Evolutionary conservation across 2,888 invertebrate genomes (phyloP).

Genomic region (Andrena praecox): DNA sequence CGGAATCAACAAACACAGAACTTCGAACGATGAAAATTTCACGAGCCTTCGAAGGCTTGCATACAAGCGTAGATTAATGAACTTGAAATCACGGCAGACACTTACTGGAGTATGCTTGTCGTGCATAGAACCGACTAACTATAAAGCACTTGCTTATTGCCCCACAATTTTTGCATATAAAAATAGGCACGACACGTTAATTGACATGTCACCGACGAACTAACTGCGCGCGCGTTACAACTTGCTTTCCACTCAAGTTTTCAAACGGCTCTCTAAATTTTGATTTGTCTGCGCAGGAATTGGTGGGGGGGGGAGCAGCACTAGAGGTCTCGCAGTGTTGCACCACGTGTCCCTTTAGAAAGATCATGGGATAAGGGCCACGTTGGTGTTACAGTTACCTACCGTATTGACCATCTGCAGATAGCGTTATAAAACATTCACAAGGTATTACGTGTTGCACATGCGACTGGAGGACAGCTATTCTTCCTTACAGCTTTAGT

Average conservation of each 20-base stretch:
- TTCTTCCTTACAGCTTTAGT: background rate
- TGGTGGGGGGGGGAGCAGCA: slow-evolving; percentile 17
- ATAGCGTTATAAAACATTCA: slow-evolving; percentile 76
- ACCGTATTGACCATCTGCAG: slow-evolving; percentile 70
- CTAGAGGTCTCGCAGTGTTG: slow-evolving; percentile 37
- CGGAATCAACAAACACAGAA: background rate
- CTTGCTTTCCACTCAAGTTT: slow-evolving; percentile 22
- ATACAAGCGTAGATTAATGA: too few species aligned
- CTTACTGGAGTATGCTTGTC: background rate
- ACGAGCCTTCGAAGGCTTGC: background rate
- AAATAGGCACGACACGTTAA: slow-evolving; percentile 18
- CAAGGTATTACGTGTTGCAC: slow-evolving; percentile 79
- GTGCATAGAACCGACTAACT: background rate
- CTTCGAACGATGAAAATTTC: background rate
- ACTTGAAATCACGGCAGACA: background rate
- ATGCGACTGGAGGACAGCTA: slow-evolving; percentile 75
- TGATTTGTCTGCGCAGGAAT: slow-evolving; percentile 42
- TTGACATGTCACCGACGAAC: slow-evolving; percentile 25
- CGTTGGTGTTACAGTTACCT: slow-evolving; percentile 78
- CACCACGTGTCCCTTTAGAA: slow-evolving; percentile 73
- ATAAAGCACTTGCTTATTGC: background rate
- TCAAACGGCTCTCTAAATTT: slow-evolving; percentile 42
- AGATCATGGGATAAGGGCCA: slow-evolving; percentile 68
- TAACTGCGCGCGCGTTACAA: slow-evolving; percentile 6
- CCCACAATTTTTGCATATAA: background rate